Evolutionary conservation across 2,113 vertebrate species (phyloP).

Genomic region (Mobula hypostoma): DNA sequence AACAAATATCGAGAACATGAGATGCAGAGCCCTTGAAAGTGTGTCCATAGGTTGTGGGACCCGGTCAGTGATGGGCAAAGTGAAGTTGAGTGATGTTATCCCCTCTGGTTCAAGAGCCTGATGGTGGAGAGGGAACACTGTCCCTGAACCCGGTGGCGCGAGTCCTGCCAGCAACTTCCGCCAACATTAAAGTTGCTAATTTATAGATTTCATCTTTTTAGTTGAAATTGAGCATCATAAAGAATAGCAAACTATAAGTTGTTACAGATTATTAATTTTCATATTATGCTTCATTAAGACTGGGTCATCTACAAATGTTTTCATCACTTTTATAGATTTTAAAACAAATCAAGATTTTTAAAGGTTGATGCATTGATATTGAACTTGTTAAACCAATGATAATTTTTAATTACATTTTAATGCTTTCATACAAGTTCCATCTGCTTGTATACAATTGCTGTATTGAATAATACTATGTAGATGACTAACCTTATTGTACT

Average conservation of each 20-base stretch:
- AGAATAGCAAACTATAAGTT: background rate
- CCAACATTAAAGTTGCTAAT: background rate
- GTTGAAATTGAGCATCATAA: background rate
- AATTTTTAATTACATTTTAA: background rate
- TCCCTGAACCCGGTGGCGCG: too few species aligned
- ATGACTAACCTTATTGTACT: background rate
- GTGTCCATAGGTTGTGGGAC: too few species aligned
- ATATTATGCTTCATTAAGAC: constrained; percentile 6
- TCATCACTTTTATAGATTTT: background rate
- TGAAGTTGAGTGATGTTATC: too few species aligned
- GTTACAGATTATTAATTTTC: constrained; percentile 16
- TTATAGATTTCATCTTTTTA: background rate
- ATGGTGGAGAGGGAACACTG: too few species aligned
- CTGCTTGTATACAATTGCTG: background rate
- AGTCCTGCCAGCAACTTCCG: background rate
- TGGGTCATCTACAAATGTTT: background rate
- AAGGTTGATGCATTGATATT: background rate
- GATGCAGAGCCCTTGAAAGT: too few species aligned
- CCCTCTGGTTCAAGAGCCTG: too few species aligned
- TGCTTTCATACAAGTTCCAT: background rate
- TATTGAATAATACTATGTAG: background rate
- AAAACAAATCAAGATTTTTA: background rate
- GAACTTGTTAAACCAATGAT: background rate
- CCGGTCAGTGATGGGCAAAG: too few species aligned
- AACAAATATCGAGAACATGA: too few species aligned